Conservation (phyloP, 1,140 invertebrate species). For the Penaeus indicus region DNA sequence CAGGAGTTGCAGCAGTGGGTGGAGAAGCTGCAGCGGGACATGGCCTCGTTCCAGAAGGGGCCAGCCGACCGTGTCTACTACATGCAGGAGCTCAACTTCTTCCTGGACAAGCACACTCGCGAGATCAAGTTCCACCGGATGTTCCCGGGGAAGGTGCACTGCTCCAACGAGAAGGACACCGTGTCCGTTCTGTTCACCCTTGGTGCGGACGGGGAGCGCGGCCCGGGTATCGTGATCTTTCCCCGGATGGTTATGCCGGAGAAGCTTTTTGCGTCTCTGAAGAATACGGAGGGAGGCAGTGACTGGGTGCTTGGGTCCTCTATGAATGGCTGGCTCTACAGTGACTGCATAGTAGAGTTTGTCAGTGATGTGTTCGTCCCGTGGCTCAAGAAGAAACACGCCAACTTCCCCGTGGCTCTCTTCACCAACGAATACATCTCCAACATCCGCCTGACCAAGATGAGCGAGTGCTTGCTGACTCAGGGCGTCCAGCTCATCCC, state of each 20-base stretch:
- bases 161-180: constrained; percentile 51
- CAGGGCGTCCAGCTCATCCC: constrained; percentile 48
- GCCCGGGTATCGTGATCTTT: constrained; percentile 56
- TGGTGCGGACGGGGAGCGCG: constrained; percentile 35
- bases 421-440: constrained; percentile 51
- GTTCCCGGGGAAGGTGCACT: constrained; percentile 38
- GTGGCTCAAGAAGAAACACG: constrained; percentile 29
- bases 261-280: constrained; percentile 50
- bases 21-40: constrained; percentile 28
- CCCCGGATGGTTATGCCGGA: constrained; percentile 57
- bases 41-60: constrained; percentile 34
- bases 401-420: constrained; percentile 44
- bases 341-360: constrained; percentile 50
- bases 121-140: constrained; percentile 53
- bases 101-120: constrained; percentile 48
- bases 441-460: constrained; percentile 14
- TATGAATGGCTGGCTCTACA: constrained; percentile 48
- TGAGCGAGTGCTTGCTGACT: constrained; percentile 27
- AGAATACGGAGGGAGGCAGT: constrained; percentile 8
- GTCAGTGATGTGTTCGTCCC: constrained; percentile 51
- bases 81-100: constrained; percentile 58
- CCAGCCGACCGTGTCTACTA: constrained; percentile 23
- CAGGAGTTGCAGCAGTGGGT: constrained; percentile 39
- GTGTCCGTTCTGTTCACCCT: constrained; percentile 47
- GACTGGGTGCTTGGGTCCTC: constrained; percentile 58